Evolutionary conservation across 2,888 invertebrate species (phyloP).

Genomic region (Drosophila robusta): DNA sequence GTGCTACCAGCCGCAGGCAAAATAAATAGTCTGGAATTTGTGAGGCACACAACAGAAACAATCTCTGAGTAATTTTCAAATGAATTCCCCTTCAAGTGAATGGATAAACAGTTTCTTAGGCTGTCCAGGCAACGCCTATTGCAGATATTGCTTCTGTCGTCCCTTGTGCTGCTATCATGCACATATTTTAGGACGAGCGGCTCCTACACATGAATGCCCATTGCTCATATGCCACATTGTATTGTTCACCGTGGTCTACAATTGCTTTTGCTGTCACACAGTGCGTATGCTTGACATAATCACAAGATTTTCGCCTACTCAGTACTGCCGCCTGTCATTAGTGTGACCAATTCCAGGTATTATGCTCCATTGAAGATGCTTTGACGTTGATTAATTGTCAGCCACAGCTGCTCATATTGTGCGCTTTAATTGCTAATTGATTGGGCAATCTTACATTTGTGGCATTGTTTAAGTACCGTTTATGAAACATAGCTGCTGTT

Average conservation of each 20-base stretch:
- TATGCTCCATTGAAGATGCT: slow-evolving; percentile 49
- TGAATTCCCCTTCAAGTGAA: slow-evolving; percentile 10
- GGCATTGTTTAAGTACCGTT: not conserved
- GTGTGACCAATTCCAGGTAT: slow-evolving; percentile 1
- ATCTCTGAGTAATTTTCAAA: slow-evolving; percentile 11
- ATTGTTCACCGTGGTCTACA: slow-evolving; percentile 25
- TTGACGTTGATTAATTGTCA: slow-evolving; percentile 73
- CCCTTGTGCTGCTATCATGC: slow-evolving; percentile 7
- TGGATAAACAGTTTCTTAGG: slow-evolving; percentile 6
- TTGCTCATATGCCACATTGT: slow-evolving; percentile 34
- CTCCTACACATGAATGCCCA: slow-evolving; percentile 19
- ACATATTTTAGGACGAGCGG: slow-evolving; percentile 7
- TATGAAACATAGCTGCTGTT: no score
- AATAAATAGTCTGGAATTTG: slow-evolving; percentile 28
- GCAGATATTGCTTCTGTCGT: not conserved
- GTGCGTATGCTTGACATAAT: slow-evolving; percentile 74
- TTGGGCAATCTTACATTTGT: slow-evolving; percentile 36
- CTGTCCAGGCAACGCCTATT: slow-evolving; percentile 22
- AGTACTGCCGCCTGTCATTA: slow-evolving; percentile 30
- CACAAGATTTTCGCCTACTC: slow-evolving; percentile 8
- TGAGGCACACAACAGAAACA: slow-evolving; percentile 10
- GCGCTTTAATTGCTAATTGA: slow-evolving; percentile 38
- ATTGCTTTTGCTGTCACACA: slow-evolving; percentile 45
- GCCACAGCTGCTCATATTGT: slow-evolving; percentile 28
- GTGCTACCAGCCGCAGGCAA: slow-evolving; percentile 30